Conservation (phyloP, 2,888 invertebrate species). For the Coelinius sp. region DNA sequence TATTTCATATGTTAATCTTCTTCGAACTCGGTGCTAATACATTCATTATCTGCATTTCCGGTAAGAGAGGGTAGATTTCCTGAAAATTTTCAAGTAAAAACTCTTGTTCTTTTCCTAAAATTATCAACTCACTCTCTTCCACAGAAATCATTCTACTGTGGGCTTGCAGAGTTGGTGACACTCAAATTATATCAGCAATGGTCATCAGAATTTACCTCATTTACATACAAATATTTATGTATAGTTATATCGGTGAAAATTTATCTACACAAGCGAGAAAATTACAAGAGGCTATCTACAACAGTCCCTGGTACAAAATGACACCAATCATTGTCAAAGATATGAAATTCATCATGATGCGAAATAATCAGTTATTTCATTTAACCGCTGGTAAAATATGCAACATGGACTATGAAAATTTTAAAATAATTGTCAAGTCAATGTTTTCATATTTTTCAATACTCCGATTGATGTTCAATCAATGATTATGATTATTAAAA, state of each 20-base stretch:
- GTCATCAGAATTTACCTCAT: slow-evolving; percentile 28
- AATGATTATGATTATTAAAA: neutral
- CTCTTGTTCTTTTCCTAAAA: neutral
- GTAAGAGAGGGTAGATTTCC: neutral
- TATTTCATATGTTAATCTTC: slow-evolving; percentile 43
- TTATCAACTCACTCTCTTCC: neutral
- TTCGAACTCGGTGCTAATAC: slow-evolving; percentile 40
- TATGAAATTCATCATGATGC: slow-evolving; percentile 37
- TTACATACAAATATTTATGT: slow-evolving; percentile 39
- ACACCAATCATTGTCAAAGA: slow-evolving; percentile 18
- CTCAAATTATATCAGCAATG: slow-evolving; percentile 17
- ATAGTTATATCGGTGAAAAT: slow-evolving; percentile 41
- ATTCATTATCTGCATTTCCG: slow-evolving; percentile 41
- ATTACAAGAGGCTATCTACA: slow-evolving; percentile 39
- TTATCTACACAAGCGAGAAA: slow-evolving; percentile 34
- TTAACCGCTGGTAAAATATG: slow-evolving; percentile 41
- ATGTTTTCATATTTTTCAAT: slow-evolving; percentile 40
- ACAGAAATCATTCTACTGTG: slow-evolving; percentile 40
- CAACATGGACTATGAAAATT: slow-evolving; percentile 31
- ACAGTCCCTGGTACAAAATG: slow-evolving; percentile 40
- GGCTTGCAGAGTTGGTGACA: slow-evolving; percentile 30
- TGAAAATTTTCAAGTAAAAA: neutral
- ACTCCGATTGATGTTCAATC: slow-evolving; percentile 28
- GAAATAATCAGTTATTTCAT: slow-evolving; percentile 31
- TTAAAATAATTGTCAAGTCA: slow-evolving; percentile 29